These are phyloP conservation scores for Neotragus moschatus DNA, from an alignment of 2,113 vertebrate genomes.

Conservation along the genomic window DNA sequence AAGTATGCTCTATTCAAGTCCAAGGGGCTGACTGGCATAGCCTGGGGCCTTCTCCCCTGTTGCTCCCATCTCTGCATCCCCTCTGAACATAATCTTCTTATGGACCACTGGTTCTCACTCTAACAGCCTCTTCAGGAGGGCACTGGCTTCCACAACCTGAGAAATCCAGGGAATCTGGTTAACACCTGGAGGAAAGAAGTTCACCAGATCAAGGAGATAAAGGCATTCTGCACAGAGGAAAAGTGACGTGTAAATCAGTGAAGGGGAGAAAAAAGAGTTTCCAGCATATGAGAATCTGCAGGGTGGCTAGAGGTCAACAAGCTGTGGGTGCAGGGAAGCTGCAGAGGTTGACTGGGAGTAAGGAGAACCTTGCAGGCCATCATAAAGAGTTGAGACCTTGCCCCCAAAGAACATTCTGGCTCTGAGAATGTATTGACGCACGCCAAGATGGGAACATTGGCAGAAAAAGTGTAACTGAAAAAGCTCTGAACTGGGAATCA, in stretches of 20 bases:
- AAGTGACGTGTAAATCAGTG: neutral
- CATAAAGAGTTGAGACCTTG: neutral
- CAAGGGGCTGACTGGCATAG: neutral
- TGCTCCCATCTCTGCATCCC: neutral
- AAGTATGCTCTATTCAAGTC: neutral
- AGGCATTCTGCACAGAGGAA: neutral
- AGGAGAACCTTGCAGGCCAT: neutral
- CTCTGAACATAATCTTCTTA: neutral
- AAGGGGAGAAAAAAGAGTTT: neutral
- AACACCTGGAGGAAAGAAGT: neutral
- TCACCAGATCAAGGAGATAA: neutral
- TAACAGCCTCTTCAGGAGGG: neutral
- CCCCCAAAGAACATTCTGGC: neutral
- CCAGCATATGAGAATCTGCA: neutral
- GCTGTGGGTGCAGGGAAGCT: neutral
- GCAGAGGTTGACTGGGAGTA: neutral
- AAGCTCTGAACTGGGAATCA: neutral
- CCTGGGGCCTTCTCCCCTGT: neutral
- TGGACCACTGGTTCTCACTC: neutral
- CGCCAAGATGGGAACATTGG: accelerated
- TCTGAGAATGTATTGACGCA: neutral
- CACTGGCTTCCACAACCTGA: neutral
- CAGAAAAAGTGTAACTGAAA: neutral
- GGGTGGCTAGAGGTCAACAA: neutral
- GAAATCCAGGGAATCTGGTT: neutral